phyloP scores from a whole-genome alignment of 2,113 vertebrate species.

The Ursus arctos region DNA sequence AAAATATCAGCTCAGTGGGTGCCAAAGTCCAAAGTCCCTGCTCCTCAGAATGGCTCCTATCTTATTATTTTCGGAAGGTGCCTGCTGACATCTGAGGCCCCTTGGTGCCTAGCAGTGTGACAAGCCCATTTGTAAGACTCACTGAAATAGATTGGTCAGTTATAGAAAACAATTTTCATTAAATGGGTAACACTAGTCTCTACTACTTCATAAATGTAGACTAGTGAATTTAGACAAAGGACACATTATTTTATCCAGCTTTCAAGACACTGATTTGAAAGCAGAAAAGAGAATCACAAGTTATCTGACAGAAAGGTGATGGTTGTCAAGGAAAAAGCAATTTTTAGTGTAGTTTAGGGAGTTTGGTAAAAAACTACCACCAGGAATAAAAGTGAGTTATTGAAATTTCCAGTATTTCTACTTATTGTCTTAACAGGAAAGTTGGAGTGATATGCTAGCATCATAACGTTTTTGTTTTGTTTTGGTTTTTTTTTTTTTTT shows the following conservation, averaged over 20 bases:
- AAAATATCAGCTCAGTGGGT: background rate
- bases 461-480: background rate
- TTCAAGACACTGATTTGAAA: background rate
- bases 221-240: background rate
- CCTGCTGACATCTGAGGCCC: background rate
- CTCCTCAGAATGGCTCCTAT: background rate
- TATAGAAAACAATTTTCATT: background rate
- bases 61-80: background rate
- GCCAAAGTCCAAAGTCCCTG: background rate
- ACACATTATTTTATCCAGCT: background rate
- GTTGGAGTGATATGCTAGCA: background rate
- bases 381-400: background rate
- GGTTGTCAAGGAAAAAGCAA: background rate
- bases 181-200: background rate
- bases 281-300: background rate
- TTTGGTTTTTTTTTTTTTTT: too few species aligned
- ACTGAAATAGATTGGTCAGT: background rate
- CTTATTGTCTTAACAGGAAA: background rate
- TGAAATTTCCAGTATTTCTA: background rate
- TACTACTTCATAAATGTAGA: background rate
- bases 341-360: background rate
- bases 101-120: background rate
- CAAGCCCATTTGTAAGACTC: background rate
- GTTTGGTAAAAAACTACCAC: background rate
- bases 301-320: background rate